Evolutionary conservation across 2,113 vertebrate genomes (phyloP).

Genomic region (Python bivittatus): DNA sequence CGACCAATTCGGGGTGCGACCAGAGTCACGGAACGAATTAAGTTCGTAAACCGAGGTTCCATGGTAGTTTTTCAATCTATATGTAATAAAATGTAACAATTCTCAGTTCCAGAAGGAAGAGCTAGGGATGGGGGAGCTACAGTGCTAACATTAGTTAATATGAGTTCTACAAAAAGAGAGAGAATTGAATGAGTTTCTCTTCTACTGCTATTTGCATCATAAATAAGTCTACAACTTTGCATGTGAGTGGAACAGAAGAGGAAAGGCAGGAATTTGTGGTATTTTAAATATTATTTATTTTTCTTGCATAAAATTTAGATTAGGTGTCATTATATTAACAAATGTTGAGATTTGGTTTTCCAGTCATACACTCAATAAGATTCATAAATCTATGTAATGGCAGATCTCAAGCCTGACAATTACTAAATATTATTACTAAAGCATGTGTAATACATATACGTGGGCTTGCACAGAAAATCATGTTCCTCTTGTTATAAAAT

Average conservation of each 20-base stretch:
- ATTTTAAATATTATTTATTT: constrained; percentile 1
- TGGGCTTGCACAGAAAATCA: constrained; percentile 29
- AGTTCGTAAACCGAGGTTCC: no score
- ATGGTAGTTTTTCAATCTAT: constrained; percentile 49
- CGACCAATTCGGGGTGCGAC: no score
- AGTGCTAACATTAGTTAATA: not conserved
- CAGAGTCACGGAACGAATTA: no score
- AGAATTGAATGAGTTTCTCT: not conserved
- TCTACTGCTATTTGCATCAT: constrained; percentile 5
- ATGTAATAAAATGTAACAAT: constrained; percentile 58
- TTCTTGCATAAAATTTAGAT: not conserved
- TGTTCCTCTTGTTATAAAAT: constrained; percentile 23
- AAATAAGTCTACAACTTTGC: constrained; percentile 20
- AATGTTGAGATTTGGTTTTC: not conserved
- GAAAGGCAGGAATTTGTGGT: constrained; percentile 28
- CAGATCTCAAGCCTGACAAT: not conserved
- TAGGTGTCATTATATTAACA: not conserved
- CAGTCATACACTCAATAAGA: not conserved
- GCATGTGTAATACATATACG: not conserved
- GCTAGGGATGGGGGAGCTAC: not conserved
- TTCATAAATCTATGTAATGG: constrained; percentile 4
- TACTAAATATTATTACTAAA: constrained; percentile 8
- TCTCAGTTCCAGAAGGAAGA: constrained; percentile 2
- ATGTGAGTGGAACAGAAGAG: constrained; percentile 37
- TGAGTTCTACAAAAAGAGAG: not conserved